phyloP scores from a whole-genome alignment of 2,888 invertebrate species.

The Standfussiana lucernea region DNA sequence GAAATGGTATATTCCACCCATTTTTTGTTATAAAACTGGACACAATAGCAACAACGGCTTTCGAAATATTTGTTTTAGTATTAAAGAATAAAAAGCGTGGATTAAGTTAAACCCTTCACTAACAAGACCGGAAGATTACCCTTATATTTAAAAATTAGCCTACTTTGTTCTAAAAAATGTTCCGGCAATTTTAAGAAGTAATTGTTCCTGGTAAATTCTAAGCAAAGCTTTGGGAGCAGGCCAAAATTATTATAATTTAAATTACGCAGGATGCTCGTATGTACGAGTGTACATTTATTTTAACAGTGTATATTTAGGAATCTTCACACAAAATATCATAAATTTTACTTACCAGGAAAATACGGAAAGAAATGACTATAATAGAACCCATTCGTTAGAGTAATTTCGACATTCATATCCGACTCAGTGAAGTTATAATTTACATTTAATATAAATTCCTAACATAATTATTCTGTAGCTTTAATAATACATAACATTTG shows the following conservation, averaged over 20 bases:
- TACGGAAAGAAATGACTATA: not conserved
- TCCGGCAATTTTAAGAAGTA: slow-evolving; percentile 27
- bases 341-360: slow-evolving; percentile 9
- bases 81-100: slow-evolving; percentile 26
- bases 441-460: slow-evolving; percentile 31
- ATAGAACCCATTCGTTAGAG: slow-evolving; percentile 32
- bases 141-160: slow-evolving; percentile 52
- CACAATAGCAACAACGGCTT: slow-evolving; percentile 1
- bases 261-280: not conserved
- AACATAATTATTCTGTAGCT: slow-evolving; percentile 17
- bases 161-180: slow-evolving; percentile 34
- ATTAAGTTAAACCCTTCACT: slow-evolving; percentile 51
- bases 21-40: not conserved
- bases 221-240: slow-evolving; percentile 8
- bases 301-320: not conserved
- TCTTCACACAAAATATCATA: slow-evolving; percentile 7
- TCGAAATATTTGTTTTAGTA: slow-evolving; percentile 19
- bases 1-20: not conserved
- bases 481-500: not conserved
- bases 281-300: not conserved
- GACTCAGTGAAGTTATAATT: slow-evolving; percentile 33
- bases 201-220: slow-evolving; percentile 20
- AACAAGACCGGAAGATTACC: slow-evolving; percentile 45
- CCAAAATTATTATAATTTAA: slow-evolving; percentile 26
- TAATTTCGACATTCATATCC: slow-evolving; percentile 39